A percentile compares a stretch with the other conserved stretches of the same genome.
phyloP scores from a whole-genome alignment of 2,797 vertebrate genomes.

The Brachyalestes nurse region DNA sequence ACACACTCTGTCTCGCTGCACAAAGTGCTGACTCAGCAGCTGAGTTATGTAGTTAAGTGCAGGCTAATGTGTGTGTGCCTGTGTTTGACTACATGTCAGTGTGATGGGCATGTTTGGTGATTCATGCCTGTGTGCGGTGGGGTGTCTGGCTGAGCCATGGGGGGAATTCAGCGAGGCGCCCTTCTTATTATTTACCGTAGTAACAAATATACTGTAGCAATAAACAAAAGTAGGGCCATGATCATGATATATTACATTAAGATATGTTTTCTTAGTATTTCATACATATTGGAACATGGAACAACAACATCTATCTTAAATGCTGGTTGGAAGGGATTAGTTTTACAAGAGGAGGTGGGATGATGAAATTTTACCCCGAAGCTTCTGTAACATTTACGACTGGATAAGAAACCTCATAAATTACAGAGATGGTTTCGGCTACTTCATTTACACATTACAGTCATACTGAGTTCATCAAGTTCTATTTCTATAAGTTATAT shows the following conservation, averaged over 20 bases:
- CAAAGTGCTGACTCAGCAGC: constrained; percentile 48
- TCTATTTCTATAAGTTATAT: too few species aligned
- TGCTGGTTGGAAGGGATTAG: background rate
- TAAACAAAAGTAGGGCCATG: background rate
- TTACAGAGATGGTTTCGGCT: background rate
- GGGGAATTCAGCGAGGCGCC: background rate
- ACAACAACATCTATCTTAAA: too few species aligned
- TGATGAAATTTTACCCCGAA: background rate
- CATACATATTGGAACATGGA: too few species aligned
- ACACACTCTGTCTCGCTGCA: constrained; percentile 37
- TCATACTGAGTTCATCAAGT: too few species aligned
- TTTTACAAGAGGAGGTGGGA: background rate
- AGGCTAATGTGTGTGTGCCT: constrained; percentile 35
- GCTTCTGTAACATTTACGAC: background rate
- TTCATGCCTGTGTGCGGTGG: constrained; percentile 16
- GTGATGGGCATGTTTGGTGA: constrained; percentile 22
- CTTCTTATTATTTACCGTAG: background rate
- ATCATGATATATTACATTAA: background rate
- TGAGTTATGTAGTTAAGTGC: constrained; percentile 48
- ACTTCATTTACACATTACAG: too few species aligned
- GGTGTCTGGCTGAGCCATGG: background rate
- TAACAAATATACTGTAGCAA: background rate
- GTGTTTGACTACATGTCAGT: constrained; percentile 54
- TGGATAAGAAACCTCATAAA: background rate
- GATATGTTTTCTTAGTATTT: background rate